Evolutionary conservation across 2,888 invertebrate genomes (phyloP).

Genomic region (Cistogaster globosa): DNA sequence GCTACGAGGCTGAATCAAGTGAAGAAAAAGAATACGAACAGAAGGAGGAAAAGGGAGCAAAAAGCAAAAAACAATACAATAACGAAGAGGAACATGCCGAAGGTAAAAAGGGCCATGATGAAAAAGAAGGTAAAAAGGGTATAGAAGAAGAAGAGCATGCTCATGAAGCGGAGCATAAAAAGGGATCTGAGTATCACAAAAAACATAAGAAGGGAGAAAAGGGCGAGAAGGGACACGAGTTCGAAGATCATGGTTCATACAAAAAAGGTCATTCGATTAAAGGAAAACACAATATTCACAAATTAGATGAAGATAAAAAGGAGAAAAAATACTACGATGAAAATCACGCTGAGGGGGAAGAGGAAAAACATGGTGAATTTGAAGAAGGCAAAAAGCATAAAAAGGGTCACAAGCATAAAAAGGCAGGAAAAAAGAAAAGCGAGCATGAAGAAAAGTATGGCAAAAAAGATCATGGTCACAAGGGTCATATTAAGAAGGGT

Average conservation of each 20-base stretch:
- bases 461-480: constrained; percentile 91
- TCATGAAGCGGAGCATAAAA: constrained; percentile 84
- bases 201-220: constrained; percentile 84
- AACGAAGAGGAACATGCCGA: constrained; percentile 88
- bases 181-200: constrained; percentile 83
- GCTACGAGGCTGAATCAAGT: constrained; percentile 85
- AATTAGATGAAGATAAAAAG: constrained; percentile 93
- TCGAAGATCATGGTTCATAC: constrained; percentile 86
- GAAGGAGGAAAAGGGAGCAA: constrained; percentile 87
- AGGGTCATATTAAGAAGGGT: constrained; percentile 91
- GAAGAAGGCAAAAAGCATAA: constrained; percentile 92
- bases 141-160: constrained; percentile 84
- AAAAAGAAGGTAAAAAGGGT: constrained; percentile 85
- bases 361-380: constrained; percentile 91
- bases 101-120: constrained; percentile 88
- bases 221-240: constrained; percentile 84
- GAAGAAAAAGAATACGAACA: constrained; percentile 87
- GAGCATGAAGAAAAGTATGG: constrained; percentile 91
- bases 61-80: constrained; percentile 89
- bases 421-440: constrained; percentile 90
- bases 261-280: constrained; percentile 94
- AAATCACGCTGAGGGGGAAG: constrained; percentile 91
- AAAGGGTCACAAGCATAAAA: constrained; percentile 91
- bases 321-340: constrained; percentile 94
- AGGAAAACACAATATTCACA: constrained; percentile 93